Conservation (phyloP, 2,113 vertebrate species). For the Bucco capensis region DNA sequence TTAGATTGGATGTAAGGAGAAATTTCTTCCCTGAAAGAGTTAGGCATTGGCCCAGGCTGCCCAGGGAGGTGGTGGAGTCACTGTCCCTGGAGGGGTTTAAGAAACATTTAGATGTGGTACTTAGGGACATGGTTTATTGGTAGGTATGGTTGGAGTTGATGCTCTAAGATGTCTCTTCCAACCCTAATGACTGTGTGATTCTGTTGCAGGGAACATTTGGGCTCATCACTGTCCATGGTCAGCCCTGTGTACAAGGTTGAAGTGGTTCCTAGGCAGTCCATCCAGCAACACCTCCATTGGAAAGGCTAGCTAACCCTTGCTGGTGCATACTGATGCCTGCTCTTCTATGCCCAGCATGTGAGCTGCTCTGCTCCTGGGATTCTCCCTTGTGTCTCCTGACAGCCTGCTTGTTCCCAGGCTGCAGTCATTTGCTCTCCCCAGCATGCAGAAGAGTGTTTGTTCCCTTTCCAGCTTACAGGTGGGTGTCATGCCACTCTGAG, state of each 20-base stretch:
- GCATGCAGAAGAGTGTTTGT: neutral
- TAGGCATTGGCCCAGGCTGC: too few relatives aligned
- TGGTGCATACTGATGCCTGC: rapidly evolving
- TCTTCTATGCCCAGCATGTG: neutral
- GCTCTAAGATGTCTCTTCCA: too few relatives aligned
- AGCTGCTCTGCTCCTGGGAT: neutral
- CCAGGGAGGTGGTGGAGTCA: too few relatives aligned
- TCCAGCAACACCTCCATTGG: neutral
- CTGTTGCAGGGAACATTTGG: neutral
- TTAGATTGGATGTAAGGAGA: too few relatives aligned
- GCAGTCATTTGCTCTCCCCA: neutral
- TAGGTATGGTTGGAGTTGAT: too few relatives aligned
- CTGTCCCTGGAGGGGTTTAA: too few relatives aligned
- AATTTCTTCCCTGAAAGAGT: too few relatives aligned
- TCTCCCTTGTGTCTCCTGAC: neutral
- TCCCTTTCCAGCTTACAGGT: neutral
- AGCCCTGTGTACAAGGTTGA: neutral
- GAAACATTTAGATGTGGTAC: too few relatives aligned
- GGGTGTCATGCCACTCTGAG: neutral
- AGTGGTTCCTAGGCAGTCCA: neutral
- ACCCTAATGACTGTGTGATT: too few relatives aligned
- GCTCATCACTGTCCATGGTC: rapidly evolving
- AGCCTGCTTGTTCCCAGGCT: neutral
- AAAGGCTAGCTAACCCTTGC: neutral
- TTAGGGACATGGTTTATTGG: too few relatives aligned